A percentile compares a stretch with the other conserved stretches of the same genome.
Conservation (phyloP, 2,113 vertebrate species). For the Pterophyllum scalare region DNA sequence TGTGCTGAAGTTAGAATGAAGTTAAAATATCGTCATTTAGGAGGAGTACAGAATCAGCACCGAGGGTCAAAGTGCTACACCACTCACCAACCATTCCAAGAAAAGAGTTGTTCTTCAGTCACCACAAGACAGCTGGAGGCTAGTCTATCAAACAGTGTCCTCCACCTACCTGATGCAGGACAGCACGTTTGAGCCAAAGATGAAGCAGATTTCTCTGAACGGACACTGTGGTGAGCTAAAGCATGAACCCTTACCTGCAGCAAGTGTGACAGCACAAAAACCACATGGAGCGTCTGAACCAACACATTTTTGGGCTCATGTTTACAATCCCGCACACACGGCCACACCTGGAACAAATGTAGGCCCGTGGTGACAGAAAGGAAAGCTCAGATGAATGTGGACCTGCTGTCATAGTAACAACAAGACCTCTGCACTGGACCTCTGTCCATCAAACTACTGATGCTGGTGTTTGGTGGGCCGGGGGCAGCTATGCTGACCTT, state of each 20-base stretch:
- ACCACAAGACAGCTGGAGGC: too few relatives aligned
- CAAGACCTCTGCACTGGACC: background rate
- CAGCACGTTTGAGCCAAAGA: background rate
- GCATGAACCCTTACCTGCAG: background rate
- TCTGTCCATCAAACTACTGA: background rate
- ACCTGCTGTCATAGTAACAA: background rate
- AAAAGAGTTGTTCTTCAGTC: too few relatives aligned
- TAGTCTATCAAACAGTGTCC: too few relatives aligned
- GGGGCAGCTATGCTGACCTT: conserved; percentile 83
- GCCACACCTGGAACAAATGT: background rate
- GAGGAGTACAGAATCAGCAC: too few relatives aligned
- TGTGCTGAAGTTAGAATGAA: too few relatives aligned
- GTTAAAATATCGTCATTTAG: too few relatives aligned
- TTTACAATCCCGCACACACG: background rate
- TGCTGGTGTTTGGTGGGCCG: background rate
- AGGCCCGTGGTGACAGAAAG: background rate
- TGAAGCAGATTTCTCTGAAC: background rate
- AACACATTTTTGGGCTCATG: background rate
- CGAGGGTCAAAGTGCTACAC: too few relatives aligned
- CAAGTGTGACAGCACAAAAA: background rate
- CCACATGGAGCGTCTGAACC: background rate
- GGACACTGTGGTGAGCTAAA: background rate
- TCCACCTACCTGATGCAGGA: too few relatives aligned
- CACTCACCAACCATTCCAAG: too few relatives aligned
- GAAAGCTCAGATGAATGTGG: background rate